Evolutionary conservation across 1,140 invertebrate species (phyloP), one percentile per base, ranked within the genome.

Genomic region (Armadillidium nasatum): DNA sequence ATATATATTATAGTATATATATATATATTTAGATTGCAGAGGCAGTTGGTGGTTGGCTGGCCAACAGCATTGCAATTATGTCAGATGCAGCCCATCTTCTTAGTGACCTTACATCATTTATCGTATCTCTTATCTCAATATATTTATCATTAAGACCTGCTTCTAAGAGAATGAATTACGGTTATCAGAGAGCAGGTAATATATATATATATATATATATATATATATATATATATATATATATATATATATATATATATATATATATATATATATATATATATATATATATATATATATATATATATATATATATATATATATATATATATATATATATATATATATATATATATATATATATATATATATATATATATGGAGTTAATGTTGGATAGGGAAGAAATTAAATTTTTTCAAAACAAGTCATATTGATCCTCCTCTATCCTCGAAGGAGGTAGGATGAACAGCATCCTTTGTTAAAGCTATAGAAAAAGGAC

Each of bases 81-180:
- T 90, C 91, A 22, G 93, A 94, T 85, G 92, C 92, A 43, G 92
- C 92, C 44, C 93, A 94, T 86, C 87, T 94, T 83, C 86, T 93
- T 76, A 91, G 90, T 79, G 93, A 94, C 87, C 90, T 93, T 82
- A 89, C 91, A 76, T 92, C 92, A 78, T 94, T 94, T 85, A 86
- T 92, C 66, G 89, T 94, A 71, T 92, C 91, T 46, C 84, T 94
- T 74, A 87, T 92, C 78, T 91, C 92, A 6, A 88, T 94, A 79
- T 90, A 89, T 84, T 85, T 93, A 76, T 88, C 90, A 13, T 85
- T 87, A 21, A 86, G 89, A 79, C 86, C 87, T 4, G 88, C 91
- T 1, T 91, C 90, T 33, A 88, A 88, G 75, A 85, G 85, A 81
- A 90, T 93, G 88, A 91, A 91, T 71, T 94, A 92, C 85, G 93